These are phyloP conservation scores for Solenopsis fugax DNA, from an alignment of 1,140 invertebrate species.

Conservation along the genomic window DNA sequence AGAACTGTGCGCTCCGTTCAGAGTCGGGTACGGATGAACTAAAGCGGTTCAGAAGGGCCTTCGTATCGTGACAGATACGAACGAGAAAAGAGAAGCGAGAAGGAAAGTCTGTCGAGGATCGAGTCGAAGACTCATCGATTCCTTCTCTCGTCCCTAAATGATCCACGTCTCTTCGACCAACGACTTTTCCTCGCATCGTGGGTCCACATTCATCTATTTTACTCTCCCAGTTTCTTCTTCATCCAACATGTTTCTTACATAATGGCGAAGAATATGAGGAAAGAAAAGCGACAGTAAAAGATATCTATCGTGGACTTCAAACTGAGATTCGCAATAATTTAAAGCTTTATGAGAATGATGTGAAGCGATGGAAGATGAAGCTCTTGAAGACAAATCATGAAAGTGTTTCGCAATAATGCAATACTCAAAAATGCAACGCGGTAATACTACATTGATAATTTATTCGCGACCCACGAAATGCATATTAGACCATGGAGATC, in stretches of 20 bases:
- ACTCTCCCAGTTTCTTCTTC: constrained; percentile 12
- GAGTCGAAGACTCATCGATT: constrained; percentile 42
- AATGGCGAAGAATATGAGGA: constrained; percentile 5
- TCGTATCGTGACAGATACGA: constrained; percentile 39
- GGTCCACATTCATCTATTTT: constrained; percentile 3
- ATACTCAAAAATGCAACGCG: not conserved
- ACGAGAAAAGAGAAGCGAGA: constrained; percentile 62
- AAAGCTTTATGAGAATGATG: not conserved
- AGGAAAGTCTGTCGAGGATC: constrained; percentile 38
- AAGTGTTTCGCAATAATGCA: not conserved
- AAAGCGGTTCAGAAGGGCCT: constrained; percentile 28
- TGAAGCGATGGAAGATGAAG: not conserved
- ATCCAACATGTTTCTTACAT: not conserved
- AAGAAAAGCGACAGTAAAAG: constrained; percentile 23
- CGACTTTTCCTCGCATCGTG: not conserved
- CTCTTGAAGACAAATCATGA: not conserved
- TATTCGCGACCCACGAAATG: not conserved
- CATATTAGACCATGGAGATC: constrained; percentile 56
- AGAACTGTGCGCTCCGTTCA: not conserved
- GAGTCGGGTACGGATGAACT: constrained; percentile 8
- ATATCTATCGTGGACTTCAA: constrained; percentile 29
- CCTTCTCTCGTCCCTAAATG: constrained; percentile 50
- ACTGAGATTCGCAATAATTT: constrained; percentile 10
- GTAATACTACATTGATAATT: not conserved
- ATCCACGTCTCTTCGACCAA: not conserved